phyloP scores from a whole-genome alignment of 2,797 vertebrate genomes.

The Danio tinwini region DNA sequence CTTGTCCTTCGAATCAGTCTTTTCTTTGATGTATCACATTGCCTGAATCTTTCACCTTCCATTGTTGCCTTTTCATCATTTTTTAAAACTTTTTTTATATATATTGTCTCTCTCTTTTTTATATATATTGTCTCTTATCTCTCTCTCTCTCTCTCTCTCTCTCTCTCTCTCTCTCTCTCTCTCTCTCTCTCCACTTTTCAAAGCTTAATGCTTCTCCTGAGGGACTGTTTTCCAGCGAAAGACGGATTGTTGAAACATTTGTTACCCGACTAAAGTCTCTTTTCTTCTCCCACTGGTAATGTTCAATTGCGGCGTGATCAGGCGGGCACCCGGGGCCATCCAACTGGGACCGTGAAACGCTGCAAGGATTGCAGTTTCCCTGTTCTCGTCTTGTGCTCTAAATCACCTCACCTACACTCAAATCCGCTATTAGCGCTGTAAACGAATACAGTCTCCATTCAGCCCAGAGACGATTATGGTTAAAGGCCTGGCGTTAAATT shows the following conservation, averaged over 20 bases:
- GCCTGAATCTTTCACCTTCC: slow-evolving; percentile 37
- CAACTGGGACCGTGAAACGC: slow-evolving; percentile 9
- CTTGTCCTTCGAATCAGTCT: slow-evolving; percentile 25
- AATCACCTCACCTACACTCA: slow-evolving; percentile 22
- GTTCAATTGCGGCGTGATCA: slow-evolving; percentile 32
- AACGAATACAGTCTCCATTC: slow-evolving; percentile 16
- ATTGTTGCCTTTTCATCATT: slow-evolving; percentile 41
- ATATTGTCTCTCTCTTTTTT: slow-evolving; percentile 24
- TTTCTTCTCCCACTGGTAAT: slow-evolving; percentile 45
- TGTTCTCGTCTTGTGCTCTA: slow-evolving; percentile 8
- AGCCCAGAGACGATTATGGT: slow-evolving; percentile 30
- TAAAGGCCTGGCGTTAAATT: slow-evolving; percentile 17
- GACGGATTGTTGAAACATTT: slow-evolving; percentile 51
- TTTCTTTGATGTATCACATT: slow-evolving; percentile 40
- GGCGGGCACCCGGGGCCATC: slow-evolving; percentile 26
- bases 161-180: slow-evolving; percentile 29
- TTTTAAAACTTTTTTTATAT: neutral
- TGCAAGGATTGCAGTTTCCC: slow-evolving; percentile 17
- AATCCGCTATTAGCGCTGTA: slow-evolving; percentile 20
- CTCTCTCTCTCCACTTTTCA: slow-evolving; percentile 8
- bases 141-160: slow-evolving; percentile 15
- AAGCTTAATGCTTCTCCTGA: slow-evolving; percentile 27
- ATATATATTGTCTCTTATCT: slow-evolving; percentile 3
- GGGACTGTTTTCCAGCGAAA: slow-evolving; percentile 48
- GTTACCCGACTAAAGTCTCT: slow-evolving; percentile 43